Percentiles rank a stretch among this genome's conserved stretches.
Conservation (phyloP, 2,113 vertebrate genomes). For the Galeopterus variegatus region DNA sequence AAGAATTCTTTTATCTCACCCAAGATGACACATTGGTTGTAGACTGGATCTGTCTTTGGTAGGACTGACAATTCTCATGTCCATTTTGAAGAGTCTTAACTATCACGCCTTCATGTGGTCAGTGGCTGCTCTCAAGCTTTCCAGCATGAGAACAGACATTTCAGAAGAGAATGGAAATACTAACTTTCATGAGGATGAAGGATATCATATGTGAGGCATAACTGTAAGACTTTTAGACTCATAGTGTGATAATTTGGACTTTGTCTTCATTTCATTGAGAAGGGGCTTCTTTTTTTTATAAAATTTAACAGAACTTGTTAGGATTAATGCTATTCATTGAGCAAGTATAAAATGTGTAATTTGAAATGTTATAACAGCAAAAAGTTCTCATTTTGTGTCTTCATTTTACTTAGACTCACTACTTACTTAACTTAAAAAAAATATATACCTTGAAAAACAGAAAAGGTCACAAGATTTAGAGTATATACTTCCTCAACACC, state of each 20-base stretch:
- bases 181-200: neutral
- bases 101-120: neutral
- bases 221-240: conserved; percentile 57
- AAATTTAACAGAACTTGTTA: conserved; percentile 28
- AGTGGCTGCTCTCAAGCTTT: neutral
- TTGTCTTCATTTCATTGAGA: conserved; percentile 17
- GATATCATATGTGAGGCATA: neutral
- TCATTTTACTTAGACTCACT: conserved; percentile 42
- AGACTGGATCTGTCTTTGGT: neutral
- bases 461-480: neutral
- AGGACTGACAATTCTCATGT: neutral
- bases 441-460: neutral
- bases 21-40: neutral
- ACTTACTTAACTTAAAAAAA: neutral
- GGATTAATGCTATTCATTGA: neutral
- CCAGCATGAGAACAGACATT: neutral
- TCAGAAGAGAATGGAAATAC: neutral
- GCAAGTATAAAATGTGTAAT: neutral
- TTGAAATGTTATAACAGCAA: neutral
- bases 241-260: neutral
- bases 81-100: conserved; percentile 20
- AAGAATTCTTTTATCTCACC: conserved; percentile 46
- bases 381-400: neutral
- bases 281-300: neutral
- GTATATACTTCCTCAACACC: neutral